A percentile compares a stretch with the other conserved stretches of the same genome.
These are phyloP conservation scores for Nothobranchius furzeri DNA, from an alignment of 2,113 vertebrate genomes.

Conservation along the genomic window DNA sequence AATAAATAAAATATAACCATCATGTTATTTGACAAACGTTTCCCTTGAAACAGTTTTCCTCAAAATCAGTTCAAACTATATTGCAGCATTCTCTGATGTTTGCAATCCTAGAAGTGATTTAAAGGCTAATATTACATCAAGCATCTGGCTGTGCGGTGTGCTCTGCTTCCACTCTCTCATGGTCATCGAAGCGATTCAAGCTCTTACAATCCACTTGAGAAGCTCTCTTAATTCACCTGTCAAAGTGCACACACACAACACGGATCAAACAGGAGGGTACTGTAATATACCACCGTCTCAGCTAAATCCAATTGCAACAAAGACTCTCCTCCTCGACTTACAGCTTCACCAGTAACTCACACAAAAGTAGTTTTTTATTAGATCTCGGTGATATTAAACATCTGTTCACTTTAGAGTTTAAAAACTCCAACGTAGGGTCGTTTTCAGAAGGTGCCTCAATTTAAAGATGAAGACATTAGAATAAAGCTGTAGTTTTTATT, in stretches of 20 bases:
- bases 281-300: slow-evolving; percentile 12
- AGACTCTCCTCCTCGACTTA: not conserved
- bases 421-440: not conserved
- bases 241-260: not conserved
- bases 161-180: not conserved
- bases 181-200: slow-evolving; percentile 5
- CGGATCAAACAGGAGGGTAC: slow-evolving; percentile 1
- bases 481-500: not conserved
- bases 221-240: slow-evolving; percentile 5
- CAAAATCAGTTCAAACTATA: not conserved
- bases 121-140: not conserved
- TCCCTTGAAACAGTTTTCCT: not conserved
- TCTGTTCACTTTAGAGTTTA: slow-evolving; percentile 19
- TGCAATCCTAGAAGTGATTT: not conserved
- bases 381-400: slow-evolving; percentile 33
- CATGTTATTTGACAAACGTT: not conserved
- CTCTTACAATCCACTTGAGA: slow-evolving; percentile 17
- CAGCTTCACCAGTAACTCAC: slow-evolving; percentile 1
- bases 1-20: not conserved
- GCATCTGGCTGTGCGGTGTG: not conserved
- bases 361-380: slow-evolving; percentile 30
- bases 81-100: not conserved
- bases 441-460: slow-evolving; percentile 4
- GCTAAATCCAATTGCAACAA: slow-evolving; percentile 25
- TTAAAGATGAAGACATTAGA: slow-evolving; percentile 3